Conservation (phyloP, 2,797 vertebrate species). For the Lophotriccus pileatus region DNA sequence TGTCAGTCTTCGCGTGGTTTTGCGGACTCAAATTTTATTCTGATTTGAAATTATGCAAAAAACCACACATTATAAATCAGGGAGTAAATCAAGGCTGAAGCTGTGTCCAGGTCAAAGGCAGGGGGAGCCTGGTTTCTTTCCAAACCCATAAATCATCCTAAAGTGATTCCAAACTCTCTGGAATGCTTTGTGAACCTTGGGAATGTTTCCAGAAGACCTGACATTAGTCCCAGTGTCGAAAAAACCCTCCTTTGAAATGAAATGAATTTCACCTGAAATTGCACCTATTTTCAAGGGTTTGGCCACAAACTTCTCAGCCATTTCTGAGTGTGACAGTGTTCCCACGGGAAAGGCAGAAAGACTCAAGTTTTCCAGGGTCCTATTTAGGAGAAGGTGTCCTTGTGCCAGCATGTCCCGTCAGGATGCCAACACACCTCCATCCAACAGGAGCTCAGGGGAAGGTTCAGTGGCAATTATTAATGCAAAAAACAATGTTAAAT, state of each 20-base stretch:
- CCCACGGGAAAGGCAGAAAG: background rate
- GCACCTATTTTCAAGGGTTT: background rate
- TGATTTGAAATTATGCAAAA: background rate
- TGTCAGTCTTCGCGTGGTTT: background rate
- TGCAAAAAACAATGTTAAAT: background rate
- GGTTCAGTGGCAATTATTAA: background rate
- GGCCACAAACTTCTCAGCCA: background rate
- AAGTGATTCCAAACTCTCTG: constrained; percentile 22
- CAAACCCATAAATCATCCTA: constrained; percentile 58
- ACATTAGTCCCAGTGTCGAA: background rate
- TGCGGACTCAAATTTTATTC: background rate
- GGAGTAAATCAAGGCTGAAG: background rate
- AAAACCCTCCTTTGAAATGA: background rate
- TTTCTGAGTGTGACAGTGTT: background rate
- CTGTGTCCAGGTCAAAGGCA: constrained; percentile 39
- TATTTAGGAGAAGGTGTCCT: background rate
- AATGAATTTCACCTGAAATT: background rate
- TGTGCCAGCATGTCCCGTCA: fast-evolving
- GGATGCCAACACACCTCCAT: background rate
- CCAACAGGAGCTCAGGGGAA: background rate
- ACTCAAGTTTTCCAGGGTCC: fast-evolving
- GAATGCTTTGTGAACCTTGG: constrained; percentile 13
- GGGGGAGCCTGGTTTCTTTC: constrained; percentile 40
- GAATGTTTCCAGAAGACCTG: constrained; percentile 35
- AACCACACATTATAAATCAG: background rate